These are phyloP conservation scores for Python bivittatus DNA, from an alignment of 2,113 vertebrate genomes.

Conservation along the genomic window DNA sequence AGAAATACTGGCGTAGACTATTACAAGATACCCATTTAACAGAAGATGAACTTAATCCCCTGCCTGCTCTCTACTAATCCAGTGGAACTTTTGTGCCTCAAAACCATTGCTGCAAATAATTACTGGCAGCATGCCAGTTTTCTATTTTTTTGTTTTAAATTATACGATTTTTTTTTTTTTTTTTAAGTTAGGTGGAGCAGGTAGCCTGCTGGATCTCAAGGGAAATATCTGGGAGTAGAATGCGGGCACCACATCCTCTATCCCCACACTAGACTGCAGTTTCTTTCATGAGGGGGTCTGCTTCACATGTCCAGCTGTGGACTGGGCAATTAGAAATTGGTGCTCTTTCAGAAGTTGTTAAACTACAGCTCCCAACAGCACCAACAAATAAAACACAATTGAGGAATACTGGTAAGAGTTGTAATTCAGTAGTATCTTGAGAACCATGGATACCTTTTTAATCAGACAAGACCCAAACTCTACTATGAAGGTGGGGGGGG, in stretches of 20 bases:
- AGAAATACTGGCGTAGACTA: no score
- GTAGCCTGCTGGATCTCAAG: neutral
- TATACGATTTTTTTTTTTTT: neutral
- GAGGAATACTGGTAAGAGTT: neutral
- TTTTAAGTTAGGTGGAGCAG: neutral
- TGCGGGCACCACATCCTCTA: neutral
- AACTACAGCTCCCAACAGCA: neutral
- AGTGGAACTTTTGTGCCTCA: neutral
- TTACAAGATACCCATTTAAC: neutral
- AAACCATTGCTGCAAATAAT: neutral
- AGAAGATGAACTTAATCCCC: neutral
- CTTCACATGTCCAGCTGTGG: neutral
- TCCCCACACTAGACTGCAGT: neutral
- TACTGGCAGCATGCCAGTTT: neutral
- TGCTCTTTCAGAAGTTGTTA: neutral
- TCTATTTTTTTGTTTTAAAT: neutral
- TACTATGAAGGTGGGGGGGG: no score
- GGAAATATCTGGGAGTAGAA: neutral
- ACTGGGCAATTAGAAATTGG: neutral
- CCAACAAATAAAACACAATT: neutral
- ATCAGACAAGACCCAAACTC: no score
- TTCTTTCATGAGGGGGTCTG: neutral
- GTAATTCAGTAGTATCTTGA: neutral
- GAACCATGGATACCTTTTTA: neutral
- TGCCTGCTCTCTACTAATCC: neutral